phyloP scores from a whole-genome alignment of 2,113 vertebrate species.

The Tilapia sparmanii region DNA sequence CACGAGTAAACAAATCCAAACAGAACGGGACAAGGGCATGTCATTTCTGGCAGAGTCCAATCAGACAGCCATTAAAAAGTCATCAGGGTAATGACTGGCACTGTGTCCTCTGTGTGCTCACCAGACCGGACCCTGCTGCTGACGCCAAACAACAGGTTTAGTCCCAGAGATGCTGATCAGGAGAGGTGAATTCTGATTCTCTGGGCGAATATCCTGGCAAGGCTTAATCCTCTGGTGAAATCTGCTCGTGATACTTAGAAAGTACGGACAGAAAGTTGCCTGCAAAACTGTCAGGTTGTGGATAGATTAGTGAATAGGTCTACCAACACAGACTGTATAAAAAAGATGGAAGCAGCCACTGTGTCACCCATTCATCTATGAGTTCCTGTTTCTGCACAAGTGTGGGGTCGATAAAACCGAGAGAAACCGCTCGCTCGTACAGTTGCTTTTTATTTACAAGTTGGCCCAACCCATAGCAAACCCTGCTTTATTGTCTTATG shows the following conservation, averaged over 20 bases:
- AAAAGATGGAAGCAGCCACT: not conserved
- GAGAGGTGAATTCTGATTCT: not conserved
- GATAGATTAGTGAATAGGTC: not conserved
- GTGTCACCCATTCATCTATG: not conserved
- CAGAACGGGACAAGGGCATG: constrained; percentile 43
- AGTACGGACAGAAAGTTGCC: not conserved
- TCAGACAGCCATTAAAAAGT: constrained; percentile 62
- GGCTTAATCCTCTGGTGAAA: not conserved
- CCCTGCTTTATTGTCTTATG: not conserved
- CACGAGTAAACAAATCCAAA: not conserved
- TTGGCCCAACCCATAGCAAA: not conserved
- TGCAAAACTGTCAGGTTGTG: not conserved
- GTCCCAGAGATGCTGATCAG: not conserved
- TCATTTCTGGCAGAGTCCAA: constrained; percentile 38
- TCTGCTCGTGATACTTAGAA: not conserved
- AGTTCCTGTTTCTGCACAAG: not conserved
- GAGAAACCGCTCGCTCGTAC: not conserved
- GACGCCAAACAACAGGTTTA: constrained; percentile 7
- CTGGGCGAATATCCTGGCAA: not conserved
- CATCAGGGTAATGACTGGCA: constrained; percentile 61
- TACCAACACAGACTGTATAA: not conserved
- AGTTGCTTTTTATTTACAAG: not conserved
- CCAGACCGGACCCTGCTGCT: constrained; percentile 7
- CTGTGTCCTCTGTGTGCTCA: constrained; percentile 49
- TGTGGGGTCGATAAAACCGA: not conserved